A percentile compares a stretch with the other conserved stretches of the same genome.
Evolutionary conservation across 2,113 vertebrate species (phyloP).

Genomic region (Prionailurus bengalensis): DNA sequence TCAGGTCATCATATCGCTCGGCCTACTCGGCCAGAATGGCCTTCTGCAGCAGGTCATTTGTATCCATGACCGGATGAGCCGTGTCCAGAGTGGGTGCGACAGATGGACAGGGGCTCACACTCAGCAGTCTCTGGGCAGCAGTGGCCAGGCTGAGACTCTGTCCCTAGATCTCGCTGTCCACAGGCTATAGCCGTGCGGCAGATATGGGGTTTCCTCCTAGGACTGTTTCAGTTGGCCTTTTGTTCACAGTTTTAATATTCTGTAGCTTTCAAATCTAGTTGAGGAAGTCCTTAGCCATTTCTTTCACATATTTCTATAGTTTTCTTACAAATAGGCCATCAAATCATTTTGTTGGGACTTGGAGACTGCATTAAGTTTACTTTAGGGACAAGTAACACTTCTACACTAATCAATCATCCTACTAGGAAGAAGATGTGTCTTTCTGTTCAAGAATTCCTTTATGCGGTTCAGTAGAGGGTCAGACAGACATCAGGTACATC

Average conservation of each 20-base stretch:
- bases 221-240: background rate
- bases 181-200: no score
- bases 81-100: no score
- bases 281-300: background rate
- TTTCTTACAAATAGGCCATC: constrained; percentile 19
- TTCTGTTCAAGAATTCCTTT: background rate
- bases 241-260: background rate
- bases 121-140: no score
- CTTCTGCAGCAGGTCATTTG: no score
- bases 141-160: no score
- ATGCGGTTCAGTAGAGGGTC: background rate
- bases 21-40: no score
- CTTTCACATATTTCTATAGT: background rate
- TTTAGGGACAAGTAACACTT: background rate
- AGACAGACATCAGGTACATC: background rate
- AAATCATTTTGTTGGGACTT: background rate
- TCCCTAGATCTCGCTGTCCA: no score
- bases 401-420: background rate
- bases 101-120: no score
- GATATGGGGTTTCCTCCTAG: no score
- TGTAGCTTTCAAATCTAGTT: background rate
- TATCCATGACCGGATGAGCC: no score
- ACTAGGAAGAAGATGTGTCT: background rate
- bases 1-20: no score
- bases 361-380: background rate